Conservation (phyloP, 2,888 invertebrate genomes). For the Tipula confusa region DNA sequence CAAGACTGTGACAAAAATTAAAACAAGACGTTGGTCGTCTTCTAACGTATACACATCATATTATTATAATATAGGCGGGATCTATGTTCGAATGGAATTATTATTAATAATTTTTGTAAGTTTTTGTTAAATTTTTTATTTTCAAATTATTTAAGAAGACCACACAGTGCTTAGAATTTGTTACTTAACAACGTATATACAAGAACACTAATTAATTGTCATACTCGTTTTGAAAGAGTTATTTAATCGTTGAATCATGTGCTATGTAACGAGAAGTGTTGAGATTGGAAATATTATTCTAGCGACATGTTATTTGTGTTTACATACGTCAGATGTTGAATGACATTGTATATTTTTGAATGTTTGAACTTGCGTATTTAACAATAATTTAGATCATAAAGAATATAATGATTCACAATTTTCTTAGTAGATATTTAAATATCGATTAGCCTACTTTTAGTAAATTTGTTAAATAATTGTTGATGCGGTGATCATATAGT, state of each 20-base stretch:
- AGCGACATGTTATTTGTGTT: neutral
- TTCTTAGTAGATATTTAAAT: too few relatives aligned
- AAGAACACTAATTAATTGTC: slow-evolving; percentile 21
- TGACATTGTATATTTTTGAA: neutral
- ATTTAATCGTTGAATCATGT: neutral
- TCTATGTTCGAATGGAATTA: neutral
- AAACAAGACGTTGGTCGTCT: neutral
- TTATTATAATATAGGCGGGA: neutral
- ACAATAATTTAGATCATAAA: too few relatives aligned
- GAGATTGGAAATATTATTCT: neutral
- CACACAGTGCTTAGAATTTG: neutral
- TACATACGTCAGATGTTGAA: neutral
- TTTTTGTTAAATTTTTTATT: too few relatives aligned
- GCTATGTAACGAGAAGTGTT: neutral
- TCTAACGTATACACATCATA: neutral
- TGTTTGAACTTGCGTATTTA: neutral
- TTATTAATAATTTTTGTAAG: slow-evolving; percentile 25
- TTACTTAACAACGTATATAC: neutral
- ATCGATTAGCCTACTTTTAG: too few relatives aligned
- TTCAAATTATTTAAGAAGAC: neutral
- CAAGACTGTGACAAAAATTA: neutral
- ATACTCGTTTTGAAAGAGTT: neutral
- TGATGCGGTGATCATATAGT: too few relatives aligned
- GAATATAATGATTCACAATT: too few relatives aligned
- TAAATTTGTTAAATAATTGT: too few relatives aligned